phyloP scores from a whole-genome alignment of 2,113 vertebrate genomes.

The Pygathrix nemaeus region DNA sequence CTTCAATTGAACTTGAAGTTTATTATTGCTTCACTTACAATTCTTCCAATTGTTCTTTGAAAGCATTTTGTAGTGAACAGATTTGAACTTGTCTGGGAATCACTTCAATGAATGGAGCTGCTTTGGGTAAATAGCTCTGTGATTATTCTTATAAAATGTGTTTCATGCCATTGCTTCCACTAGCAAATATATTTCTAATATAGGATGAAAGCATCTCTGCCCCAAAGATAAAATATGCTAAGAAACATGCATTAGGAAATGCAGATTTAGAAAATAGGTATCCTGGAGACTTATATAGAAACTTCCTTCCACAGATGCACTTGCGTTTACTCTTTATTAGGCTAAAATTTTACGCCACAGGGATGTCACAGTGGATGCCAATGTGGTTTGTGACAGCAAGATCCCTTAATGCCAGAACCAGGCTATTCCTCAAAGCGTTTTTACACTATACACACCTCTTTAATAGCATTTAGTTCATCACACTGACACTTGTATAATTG shows the following conservation, averaged over 20 bases:
- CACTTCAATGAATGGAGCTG: neutral
- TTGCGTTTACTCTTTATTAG: neutral
- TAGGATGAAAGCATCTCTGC: neutral
- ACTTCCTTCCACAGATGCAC: constrained; percentile 34
- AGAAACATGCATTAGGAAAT: constrained; percentile 63
- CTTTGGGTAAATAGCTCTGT: neutral
- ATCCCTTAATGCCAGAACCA: neutral
- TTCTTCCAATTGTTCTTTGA: neutral
- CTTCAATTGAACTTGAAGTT: neutral
- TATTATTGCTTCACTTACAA: neutral
- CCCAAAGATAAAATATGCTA: constrained; percentile 69
- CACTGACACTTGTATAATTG: neutral
- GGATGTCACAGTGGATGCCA: neutral
- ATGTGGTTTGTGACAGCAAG: neutral
- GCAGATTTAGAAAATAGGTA: constrained; percentile 68
- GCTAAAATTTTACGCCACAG: neutral
- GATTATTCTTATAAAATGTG: neutral
- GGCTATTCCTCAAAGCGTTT: neutral
- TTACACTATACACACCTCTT: neutral
- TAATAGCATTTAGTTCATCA: neutral
- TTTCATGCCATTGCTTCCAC: neutral
- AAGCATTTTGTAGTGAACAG: neutral
- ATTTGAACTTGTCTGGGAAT: neutral
- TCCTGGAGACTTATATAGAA: neutral
- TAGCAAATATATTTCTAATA: neutral